Percentiles rank a stretch among this genome's conserved stretches.
Conservation (phyloP, 2,797 vertebrate species). For the Eutrigla gurnardus region DNA sequence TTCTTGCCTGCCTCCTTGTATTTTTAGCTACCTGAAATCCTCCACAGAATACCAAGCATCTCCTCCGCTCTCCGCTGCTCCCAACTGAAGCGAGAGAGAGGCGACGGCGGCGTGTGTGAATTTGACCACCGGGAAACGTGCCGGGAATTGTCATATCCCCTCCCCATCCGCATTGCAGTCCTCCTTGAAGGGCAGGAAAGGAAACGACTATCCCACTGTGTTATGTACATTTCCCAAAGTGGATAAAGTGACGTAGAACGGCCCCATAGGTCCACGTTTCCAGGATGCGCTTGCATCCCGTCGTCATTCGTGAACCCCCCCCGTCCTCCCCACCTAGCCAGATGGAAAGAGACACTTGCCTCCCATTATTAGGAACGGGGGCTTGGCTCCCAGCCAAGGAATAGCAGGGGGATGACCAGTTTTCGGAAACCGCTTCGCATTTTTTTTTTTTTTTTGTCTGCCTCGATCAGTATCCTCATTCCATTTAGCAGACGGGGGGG, state of each 20-base stretch:
- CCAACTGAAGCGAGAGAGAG: constrained; percentile 29
- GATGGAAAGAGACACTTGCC: constrained; percentile 43
- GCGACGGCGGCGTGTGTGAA: constrained; percentile 40
- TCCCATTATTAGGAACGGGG: constrained; percentile 24
- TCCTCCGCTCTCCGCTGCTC: constrained; percentile 42
- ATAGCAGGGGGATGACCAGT: constrained; percentile 42
- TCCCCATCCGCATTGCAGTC: constrained; percentile 72
- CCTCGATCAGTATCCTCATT: constrained; percentile 25
- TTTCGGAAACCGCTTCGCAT: constrained; percentile 52
- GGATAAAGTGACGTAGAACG: constrained; percentile 64
- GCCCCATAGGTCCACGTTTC: constrained; percentile 45
- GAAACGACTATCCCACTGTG: constrained; percentile 68
- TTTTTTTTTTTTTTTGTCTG: constrained; percentile 18
- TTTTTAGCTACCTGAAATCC: constrained; percentile 74
- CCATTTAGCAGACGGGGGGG: constrained; percentile 13
- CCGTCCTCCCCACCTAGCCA: constrained; percentile 48
- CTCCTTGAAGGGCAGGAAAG: constrained; percentile 52
- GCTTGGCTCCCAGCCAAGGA: constrained; percentile 32
- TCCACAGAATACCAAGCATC: constrained; percentile 75
- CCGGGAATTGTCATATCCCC: constrained; percentile 72
- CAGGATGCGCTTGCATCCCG: constrained; percentile 70
- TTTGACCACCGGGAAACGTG: constrained; percentile 68
- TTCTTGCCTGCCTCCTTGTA: constrained; percentile 53
- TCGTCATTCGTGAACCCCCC: constrained; percentile 53
- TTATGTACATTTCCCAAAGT: constrained; percentile 66